Evolutionary conservation across 2,797 vertebrate species (phyloP), one percentile per base, ranked within the genome.

Genomic region (Danio jaintianensis): DNA sequence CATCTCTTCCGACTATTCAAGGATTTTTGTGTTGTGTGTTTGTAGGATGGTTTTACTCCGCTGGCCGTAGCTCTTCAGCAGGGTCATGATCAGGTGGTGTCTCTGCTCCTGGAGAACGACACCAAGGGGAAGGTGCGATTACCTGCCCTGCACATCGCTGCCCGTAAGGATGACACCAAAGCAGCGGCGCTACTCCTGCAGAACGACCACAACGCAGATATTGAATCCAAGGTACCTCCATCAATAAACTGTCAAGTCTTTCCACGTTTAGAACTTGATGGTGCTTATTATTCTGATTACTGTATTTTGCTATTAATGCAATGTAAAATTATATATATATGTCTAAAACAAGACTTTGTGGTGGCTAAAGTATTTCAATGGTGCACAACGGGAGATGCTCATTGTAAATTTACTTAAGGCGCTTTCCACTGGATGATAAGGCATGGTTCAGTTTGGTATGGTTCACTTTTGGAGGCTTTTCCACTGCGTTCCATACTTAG

Each of bases 101-200:
- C 97, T 0, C 95, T 99, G 77, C 91, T 99, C 53, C 94, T 99
- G 85, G 98, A 99, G 86, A 99, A 99, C 0, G 98, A 99, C 92
- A 99, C 98, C 0, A 99, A 99, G 85, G 98, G 98, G 13, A 99
- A 99, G 83, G 98, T 99, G 0, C 97, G 97, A 3, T 96, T 99
- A 7, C 98, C 98, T 0, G 98, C 98, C 20, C 94, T 99, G 9
- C 98, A 99, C 85, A 99, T 99, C 0, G 98, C 98, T 0, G 98
- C 98, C 1, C 95, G 98, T 38, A 99, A 99, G 82, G 98, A 99
- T 0, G 98, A 99, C 92, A 99, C 98, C 0, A 99, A 99, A 87
- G 97, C 97, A 0, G 98, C 97, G 0, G 98, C 97, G 4, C 93
- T 99, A 59, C 95, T 99, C 40, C 94, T 99, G 59, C 98, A 99